Base-by-base conservation (phyloP, 1,140 invertebrate genomes). In the Chironomus tepperi region DNA sequence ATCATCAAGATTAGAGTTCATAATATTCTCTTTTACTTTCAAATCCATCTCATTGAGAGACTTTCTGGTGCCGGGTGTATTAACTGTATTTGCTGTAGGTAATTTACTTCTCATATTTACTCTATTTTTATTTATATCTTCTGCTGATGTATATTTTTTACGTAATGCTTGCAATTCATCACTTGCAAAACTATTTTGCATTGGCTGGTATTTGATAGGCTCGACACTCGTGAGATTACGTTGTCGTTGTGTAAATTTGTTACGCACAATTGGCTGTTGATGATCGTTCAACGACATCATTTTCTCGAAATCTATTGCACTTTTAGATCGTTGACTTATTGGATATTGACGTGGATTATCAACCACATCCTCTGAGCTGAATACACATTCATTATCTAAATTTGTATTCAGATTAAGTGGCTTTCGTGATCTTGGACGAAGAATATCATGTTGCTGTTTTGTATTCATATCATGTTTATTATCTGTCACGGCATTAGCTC, bases 1-100 rank as follows among this genome's bases (percentile, higher is more conserved):
- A 78, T 95, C 92, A 80, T 95, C 93, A 34, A 94, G 84, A 82
- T 94, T 94, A 18, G 87, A n/a, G 18, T 16, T 70, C 16, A 70
- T 16, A 18, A 9, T 18, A 10, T 9, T 9, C 18, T 70, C 65
- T 8, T 21, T 18, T 1, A 18, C 65, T 70, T 70, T 70, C 9
- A 70, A 70, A 70, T 70, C 65, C 65, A 70, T 70, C 18, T 18
- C 16, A 70, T 70, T 70, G 3, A 70, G 18, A 19, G 65, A 70
- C 65, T 70, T 70, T 70, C 65, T 70, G 16, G 65, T 19, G 19
- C 65, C 65, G 9, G 65, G 65, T 19, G 65, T 21, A 18, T 70
- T 70, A 21, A 43, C 47, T 74, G 19, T 15, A 79, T 76, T 3
- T 76, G 75, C 67, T 76, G 78, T 18, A 76, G 75, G 74, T 75